Evolutionary conservation across 1,140 invertebrate species (phyloP).

Genomic region (Maconellicoccus hirsutus): DNA sequence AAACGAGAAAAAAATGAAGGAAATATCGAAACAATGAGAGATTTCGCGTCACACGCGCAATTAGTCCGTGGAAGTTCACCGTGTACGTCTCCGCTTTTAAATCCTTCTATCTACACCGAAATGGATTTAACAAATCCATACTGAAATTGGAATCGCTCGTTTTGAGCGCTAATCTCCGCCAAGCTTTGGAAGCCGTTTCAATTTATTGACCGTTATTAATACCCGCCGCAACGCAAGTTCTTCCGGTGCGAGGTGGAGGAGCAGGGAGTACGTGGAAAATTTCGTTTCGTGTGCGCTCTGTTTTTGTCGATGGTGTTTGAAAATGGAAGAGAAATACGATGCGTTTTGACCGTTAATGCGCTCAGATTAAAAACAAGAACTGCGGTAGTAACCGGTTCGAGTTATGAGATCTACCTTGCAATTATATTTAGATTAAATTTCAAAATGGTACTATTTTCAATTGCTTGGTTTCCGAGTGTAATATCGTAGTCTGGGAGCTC

Average conservation of each 20-base stretch:
- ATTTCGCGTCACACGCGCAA: slow-evolving; percentile 1
- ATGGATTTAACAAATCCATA: slow-evolving; percentile 18
- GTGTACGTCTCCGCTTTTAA: background rate
- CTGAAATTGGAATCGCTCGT: slow-evolving; percentile 15
- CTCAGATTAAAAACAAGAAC: background rate
- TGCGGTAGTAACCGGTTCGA: background rate
- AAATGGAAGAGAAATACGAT: too few species aligned
- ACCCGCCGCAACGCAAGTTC: background rate
- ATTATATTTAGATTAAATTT: background rate
- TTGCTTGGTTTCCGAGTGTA: too few species aligned
- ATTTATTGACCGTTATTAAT: slow-evolving; percentile 22
- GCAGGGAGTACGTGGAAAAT: too few species aligned
- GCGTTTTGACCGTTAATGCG: background rate
- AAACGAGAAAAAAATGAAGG: too few species aligned
- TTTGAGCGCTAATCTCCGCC: slow-evolving; percentile 6
- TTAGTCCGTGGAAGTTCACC: slow-evolving; percentile 2
- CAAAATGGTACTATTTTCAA: too few species aligned
- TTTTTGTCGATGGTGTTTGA: too few species aligned
- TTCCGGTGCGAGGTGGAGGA: too few species aligned
- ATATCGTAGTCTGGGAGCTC: too few species aligned
- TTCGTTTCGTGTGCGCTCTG: too few species aligned
- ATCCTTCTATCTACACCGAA: background rate
- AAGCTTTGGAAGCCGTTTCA: slow-evolving; percentile 15
- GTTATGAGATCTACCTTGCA: background rate
- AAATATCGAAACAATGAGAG: background rate